A percentile compares a stretch with the other conserved stretches of the same genome.
phyloP scores from a whole-genome alignment of 2,113 vertebrate species.

The Synchiropus splendidus region DNA sequence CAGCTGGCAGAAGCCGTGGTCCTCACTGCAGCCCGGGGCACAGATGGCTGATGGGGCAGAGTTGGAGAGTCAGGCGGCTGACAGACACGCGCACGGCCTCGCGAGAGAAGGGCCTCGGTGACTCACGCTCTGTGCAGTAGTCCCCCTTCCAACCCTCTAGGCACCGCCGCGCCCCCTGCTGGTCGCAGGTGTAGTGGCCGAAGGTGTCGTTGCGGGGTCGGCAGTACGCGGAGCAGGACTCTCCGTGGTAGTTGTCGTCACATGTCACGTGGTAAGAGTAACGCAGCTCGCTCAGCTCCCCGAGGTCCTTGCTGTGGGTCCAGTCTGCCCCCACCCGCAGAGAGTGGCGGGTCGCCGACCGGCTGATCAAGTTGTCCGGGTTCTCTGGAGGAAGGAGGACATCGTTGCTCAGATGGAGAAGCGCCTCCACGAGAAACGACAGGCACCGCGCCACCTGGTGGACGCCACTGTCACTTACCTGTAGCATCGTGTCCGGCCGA shows the following conservation, averaged over 20 bases:
- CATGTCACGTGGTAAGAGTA: slow-evolving; percentile 81
- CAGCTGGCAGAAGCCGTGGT: slow-evolving; percentile 69
- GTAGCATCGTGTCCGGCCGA: slow-evolving; percentile 56
- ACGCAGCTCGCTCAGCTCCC: slow-evolving; percentile 67
- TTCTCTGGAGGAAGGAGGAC: slow-evolving; percentile 50
- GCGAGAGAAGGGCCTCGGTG: background rate
- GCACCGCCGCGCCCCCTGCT: slow-evolving; percentile 53
- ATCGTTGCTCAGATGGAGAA: no score
- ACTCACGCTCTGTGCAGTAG: slow-evolving; percentile 73
- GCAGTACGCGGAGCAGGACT: slow-evolving; percentile 75
- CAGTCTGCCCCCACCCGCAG: slow-evolving; percentile 67
- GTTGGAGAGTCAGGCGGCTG: background rate
- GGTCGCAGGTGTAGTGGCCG: slow-evolving; percentile 69
- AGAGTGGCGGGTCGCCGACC: slow-evolving; percentile 64
- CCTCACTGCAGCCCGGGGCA: slow-evolving; percentile 66
- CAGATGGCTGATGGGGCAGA: slow-evolving; percentile 67
- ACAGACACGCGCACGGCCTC: no score
- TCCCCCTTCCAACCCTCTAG: slow-evolving; percentile 69
- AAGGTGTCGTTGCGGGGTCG: slow-evolving; percentile 71
- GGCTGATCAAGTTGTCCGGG: slow-evolving; percentile 73
- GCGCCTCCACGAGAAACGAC: background rate
- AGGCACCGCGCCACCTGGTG: slow-evolving; percentile 23
- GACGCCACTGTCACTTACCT: slow-evolving; percentile 55
- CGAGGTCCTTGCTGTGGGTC: slow-evolving; percentile 69
- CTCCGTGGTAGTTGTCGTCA: slow-evolving; percentile 70